Evolutionary conservation across 2,888 invertebrate species (phyloP), one percentile per base, ranked within the genome.

Genomic region (Amphimallon solstitiale): DNA sequence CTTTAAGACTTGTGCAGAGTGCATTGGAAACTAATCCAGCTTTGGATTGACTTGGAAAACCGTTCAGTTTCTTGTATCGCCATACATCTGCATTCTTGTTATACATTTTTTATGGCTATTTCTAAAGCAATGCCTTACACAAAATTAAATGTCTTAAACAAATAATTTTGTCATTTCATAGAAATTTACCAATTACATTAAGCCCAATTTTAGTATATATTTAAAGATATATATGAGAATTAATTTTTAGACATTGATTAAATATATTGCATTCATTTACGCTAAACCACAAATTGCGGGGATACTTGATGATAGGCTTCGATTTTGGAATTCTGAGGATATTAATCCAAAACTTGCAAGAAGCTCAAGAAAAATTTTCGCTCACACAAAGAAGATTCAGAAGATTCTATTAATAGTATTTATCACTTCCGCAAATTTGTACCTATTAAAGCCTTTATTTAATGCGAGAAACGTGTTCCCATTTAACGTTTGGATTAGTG

Each of bases 201-300:
- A 23, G 23, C 23, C n/a, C n/a, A n/a, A 1, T 2, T 34, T 15
- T 14, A 51, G n/a, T 17, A 37, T 2, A 4, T 10, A 52, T 14
- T 10, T 17, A 15, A n/a, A n/a, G 6, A 10, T n/a, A 4, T n/a
- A 15, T 14, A 5, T 15, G 15, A 12, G 12, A 6, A 12, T 9
- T 34, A 12, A n/a, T 4, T 48, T 64, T 15, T 64, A 64, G 64
- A 46, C 56, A n/a, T 23, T 48, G 10, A 46, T 48, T 12, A 64
- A 64, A 56, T 64, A 64, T 23, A n/a, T 64, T 9, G 15, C 23
- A 19, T 59, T 65, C 48, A 56, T 65, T 10, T 59, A 49, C 15
- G 29, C 48, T 17, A 65, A 65, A 38, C 6, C 29, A 7, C 17
- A 34, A 46, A 37, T 65, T 12, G 46, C 7, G 23, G 10, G 38